These are phyloP conservation scores for Eudemis profundana DNA, from an alignment of 2,888 invertebrate species.

Conservation along the genomic window DNA sequence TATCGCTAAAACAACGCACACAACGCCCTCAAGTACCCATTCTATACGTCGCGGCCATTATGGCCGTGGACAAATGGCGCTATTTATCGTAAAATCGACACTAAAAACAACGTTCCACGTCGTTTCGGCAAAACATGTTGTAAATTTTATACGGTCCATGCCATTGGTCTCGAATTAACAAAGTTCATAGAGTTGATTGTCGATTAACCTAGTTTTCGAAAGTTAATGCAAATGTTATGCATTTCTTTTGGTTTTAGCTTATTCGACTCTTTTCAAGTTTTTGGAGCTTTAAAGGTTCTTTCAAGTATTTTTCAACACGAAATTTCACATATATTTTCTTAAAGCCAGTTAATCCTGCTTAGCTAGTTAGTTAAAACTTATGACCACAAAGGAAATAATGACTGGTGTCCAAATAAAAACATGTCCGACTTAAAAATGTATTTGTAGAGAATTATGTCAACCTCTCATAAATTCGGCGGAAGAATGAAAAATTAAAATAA, in stretches of 20 bases:
- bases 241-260: not conserved
- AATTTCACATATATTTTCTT: too few species aligned
- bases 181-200: constrained; percentile 27
- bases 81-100: constrained; percentile 81
- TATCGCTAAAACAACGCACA: constrained; percentile 61
- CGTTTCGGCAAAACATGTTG: constrained; percentile 68
- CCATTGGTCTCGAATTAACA: constrained; percentile 49
- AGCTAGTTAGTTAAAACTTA: too few species aligned
- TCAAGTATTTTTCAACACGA: too few species aligned
- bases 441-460: too few species aligned
- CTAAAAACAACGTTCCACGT: constrained; percentile 76
- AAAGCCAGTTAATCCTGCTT: too few species aligned
- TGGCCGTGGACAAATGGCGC: constrained; percentile 72
- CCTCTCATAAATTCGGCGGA: too few species aligned
- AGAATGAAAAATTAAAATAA: too few species aligned
- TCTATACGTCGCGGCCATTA: constrained; percentile 72
- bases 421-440: too few species aligned
- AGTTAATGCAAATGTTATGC: constrained; percentile 8
- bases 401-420: too few species aligned
- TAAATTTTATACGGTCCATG: constrained; percentile 63
- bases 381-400: too few species aligned
- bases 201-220: constrained; percentile 32
- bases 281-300: too few species aligned
- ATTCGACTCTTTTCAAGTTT: not conserved
- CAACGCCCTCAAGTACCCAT: constrained; percentile 71